Evolutionary conservation across 2,113 vertebrate species (phyloP), one percentile per base, ranked within the genome.

Genomic region (Varanus komodoensis): DNA sequence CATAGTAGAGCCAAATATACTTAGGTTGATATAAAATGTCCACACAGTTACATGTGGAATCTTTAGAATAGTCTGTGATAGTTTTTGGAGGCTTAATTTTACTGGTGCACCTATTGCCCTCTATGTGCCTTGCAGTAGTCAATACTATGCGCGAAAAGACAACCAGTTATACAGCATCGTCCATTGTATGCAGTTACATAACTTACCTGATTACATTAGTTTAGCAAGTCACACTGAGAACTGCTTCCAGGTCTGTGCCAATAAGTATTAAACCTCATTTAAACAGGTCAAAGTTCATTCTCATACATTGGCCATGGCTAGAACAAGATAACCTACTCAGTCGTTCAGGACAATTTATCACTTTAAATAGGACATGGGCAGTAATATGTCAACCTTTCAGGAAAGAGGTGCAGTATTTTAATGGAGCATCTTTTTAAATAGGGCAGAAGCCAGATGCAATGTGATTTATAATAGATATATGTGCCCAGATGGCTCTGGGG

Each of bases 271-370:
- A 94, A 94, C 94, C 96, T 95, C 95, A 97, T 97, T 97, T 97
- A 95, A 96, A 96, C 96, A 94, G 96, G 96, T 97, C 96, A 97
- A 94, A 96, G 96, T 97, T 97, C 96, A 96, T 96, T 96, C 96
- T 94, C 95, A 95, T 97, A 96, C 93, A 92, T 91, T 92, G 92
- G 83, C 85, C 91, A 89, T 96, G 92, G 95, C 57, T 95, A 87
- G 88, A 94, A 92, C 92, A 94, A 95, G 96, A 95, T 95, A 27
- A 71, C 91, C 93, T 94, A 84, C 82, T 92, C 82, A 77, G 92
- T 91, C 91, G 15, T 94, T 96, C 93, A 91, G 48, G 61, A 92
- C 81, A 92, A 82, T 92, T 83, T 83, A 91, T 84, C 71, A 92
- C 14, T 91, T 79, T 54, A 94, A 96, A 89, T 54, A 87, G 92